phyloP scores from a whole-genome alignment of 2,113 vertebrate species.

The Canis aureus region DNA sequence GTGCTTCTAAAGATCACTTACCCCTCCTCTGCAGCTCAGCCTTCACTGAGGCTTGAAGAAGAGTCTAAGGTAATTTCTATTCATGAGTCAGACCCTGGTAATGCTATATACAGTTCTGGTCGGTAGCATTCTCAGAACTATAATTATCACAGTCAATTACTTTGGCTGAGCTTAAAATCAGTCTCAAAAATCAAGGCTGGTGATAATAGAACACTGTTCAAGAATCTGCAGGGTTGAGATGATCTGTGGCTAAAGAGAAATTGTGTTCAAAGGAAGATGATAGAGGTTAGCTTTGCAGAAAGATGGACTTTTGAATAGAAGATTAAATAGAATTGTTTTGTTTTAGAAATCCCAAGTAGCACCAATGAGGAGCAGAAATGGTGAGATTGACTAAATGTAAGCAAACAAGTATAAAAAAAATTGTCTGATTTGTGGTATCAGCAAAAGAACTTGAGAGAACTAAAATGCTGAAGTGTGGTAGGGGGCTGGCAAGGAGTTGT shows the following conservation, averaged over 20 bases:
- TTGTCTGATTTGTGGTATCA: background rate
- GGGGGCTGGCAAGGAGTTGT: no score
- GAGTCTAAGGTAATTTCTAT: background rate
- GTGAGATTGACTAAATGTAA: background rate
- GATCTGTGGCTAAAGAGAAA: background rate
- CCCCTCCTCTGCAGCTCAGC: background rate
- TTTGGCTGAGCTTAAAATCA: conserved; percentile 9
- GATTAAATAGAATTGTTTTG: background rate
- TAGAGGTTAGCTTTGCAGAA: background rate
- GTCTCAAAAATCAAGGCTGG: background rate
- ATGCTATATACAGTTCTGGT: background rate
- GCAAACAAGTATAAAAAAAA: background rate
- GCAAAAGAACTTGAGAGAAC: background rate
- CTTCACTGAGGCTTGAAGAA: background rate
- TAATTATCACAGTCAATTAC: background rate
- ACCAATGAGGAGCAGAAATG: background rate
- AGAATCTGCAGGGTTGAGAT: background rate
- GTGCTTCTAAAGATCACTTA: background rate
- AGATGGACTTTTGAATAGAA: background rate
- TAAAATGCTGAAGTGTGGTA: no score
- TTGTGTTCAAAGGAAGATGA: background rate
- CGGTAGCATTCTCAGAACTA: background rate
- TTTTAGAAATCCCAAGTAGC: background rate
- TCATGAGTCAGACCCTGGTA: background rate
- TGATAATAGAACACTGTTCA: background rate